Base-by-base conservation (phyloP, 2,888 invertebrate species). In the Melanostoma scalare region DNA sequence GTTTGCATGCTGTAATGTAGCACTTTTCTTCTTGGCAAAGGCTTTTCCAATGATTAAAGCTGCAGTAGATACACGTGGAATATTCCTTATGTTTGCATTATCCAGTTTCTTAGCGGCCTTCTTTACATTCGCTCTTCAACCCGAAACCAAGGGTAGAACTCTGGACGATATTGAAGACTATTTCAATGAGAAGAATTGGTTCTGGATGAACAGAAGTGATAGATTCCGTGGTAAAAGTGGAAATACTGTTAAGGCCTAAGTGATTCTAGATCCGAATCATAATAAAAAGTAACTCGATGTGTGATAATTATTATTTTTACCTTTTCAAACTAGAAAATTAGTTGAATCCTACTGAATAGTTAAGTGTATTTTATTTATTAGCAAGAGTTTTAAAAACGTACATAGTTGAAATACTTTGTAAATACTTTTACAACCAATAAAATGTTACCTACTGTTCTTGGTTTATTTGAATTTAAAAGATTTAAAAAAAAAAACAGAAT, bases 161-260 rank as follows among this genome's bases (percentile, higher is more conserved):
- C 90, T 96, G 50, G 92, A 94, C 68, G 94, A 96, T 90, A 96
- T 96, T 86, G 96, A 96, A 90, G 95, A 96, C 91, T 96, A 96
- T 89, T 96, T 96, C 88, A 93, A 94, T 86, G 94, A 94, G 86
- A 90, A 93, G 44, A 94, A 94, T 88, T 92, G 94, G 88, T 87
- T 94, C 72, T 95, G 95, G 95, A 77, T 87, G 50, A 87, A 86
- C 8, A 88, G 90, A 8, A 78, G 73, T 31, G 72, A 78, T 30
- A 67, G 55, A 53, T 84, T 84, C 44, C 69, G 84, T 30, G 61
- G 60, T 48, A 63, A 55, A 6, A 65, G 20, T 2, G 56, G 33
- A 36, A 38, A 8, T 1, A 42, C 6, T 8, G 67, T 50, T 3
- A 61, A 63, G 10, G 73, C 78, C 46, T 82, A 50, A 46, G 6